phyloP scores from a whole-genome alignment of 2,888 invertebrate species.

The Agrypnus murinus region DNA sequence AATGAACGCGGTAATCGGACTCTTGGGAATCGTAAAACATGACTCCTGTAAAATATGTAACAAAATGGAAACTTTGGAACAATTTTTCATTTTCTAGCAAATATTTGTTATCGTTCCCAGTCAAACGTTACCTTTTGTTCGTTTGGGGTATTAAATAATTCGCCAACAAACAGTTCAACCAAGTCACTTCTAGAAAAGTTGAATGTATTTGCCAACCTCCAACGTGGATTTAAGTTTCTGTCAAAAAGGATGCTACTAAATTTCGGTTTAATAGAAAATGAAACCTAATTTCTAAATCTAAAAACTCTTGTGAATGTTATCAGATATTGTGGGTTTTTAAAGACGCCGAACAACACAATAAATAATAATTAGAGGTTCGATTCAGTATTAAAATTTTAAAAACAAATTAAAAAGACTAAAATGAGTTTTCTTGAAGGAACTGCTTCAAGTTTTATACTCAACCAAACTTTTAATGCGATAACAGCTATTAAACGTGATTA shows the following conservation, averaged over 20 bases:
- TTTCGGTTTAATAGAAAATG: no score
- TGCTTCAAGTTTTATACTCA: slow-evolving; percentile 39
- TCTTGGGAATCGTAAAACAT: slow-evolving; percentile 45
- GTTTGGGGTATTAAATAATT: slow-evolving; percentile 13
- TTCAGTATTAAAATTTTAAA: slow-evolving; percentile 25
- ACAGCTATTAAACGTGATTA: slow-evolving; percentile 45
- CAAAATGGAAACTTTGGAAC: slow-evolving; percentile 40
- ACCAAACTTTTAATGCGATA: slow-evolving; percentile 42
- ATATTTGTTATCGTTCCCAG: slow-evolving; percentile 29
- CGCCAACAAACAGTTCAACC: neutral
- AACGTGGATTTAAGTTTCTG: no score
- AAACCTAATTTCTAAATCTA: no score
- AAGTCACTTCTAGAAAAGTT: no score
- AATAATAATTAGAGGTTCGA: slow-evolving; percentile 22
- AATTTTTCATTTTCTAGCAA: slow-evolving; percentile 37
- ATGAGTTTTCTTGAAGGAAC: slow-evolving; percentile 30
- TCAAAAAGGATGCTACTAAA: no score
- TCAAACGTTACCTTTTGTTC: slow-evolving; percentile 9
- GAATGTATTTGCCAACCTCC: no score
- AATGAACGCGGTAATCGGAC: slow-evolving; percentile 48
- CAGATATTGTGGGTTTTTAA: no score
- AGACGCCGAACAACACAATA: neutral
- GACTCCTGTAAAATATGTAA: slow-evolving; percentile 44
- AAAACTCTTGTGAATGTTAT: no score
- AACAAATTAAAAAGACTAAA: slow-evolving; percentile 38